Evolutionary conservation across 2,113 vertebrate species (phyloP).

Genomic region (Nannobrachium achirus): DNA sequence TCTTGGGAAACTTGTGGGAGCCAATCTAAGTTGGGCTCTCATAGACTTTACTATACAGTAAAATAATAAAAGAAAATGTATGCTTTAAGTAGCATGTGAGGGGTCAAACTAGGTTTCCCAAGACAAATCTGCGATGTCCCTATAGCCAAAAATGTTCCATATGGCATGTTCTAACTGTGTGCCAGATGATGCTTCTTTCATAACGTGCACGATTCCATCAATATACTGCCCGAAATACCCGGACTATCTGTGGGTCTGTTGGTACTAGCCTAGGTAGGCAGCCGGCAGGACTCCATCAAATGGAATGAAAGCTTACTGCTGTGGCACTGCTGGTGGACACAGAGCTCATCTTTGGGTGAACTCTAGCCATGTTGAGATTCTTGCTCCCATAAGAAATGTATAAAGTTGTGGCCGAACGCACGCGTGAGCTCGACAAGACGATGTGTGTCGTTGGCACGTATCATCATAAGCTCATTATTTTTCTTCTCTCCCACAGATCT

Average conservation of each 20-base stretch:
- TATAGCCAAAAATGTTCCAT: too few relatives aligned
- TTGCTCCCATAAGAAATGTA: conserved; percentile 65
- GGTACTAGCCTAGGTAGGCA: conserved; percentile 35
- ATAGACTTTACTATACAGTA: too few relatives aligned
- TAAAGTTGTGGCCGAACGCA: conserved; percentile 26
- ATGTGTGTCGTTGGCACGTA: conserved; percentile 58
- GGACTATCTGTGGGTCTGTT: conserved; percentile 39
- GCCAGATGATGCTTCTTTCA: too few relatives aligned
- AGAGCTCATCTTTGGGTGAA: conserved; percentile 59
- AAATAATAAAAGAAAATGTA: too few relatives aligned
- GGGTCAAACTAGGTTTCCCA: too few relatives aligned
- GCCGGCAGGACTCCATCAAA: conserved; percentile 42
- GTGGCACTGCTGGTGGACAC: conserved; percentile 25
- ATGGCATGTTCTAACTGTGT: too few relatives aligned
- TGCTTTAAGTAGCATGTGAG: too few relatives aligned
- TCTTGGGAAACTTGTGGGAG: too few relatives aligned
- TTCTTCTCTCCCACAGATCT: conserved; percentile 70
- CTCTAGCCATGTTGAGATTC: conserved; percentile 51
- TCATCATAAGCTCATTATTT: conserved; percentile 78
- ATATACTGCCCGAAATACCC: too few relatives aligned
- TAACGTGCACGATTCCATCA: too few relatives aligned
- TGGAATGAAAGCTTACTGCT: conserved; percentile 44
- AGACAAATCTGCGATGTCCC: too few relatives aligned
- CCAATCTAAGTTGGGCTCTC: too few relatives aligned
- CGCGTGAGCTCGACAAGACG: conserved; percentile 25